phyloP scores from a whole-genome alignment of 2,888 invertebrate species.

The Lasioglossum oenotherae region DNA sequence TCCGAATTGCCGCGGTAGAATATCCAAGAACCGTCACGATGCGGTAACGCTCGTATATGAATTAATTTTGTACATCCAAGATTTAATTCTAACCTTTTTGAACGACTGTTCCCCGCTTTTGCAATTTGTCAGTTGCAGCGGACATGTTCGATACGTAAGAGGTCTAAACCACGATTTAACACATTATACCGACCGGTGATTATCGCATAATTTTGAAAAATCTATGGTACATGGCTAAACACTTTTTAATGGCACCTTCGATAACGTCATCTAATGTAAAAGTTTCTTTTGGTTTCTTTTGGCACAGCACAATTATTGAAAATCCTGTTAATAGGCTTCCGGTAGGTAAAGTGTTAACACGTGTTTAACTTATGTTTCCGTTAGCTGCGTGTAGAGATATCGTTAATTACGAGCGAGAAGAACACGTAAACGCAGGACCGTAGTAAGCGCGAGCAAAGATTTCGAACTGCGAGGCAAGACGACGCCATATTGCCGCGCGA shows the following conservation, averaged over 20 bases:
- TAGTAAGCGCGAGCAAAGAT: not conserved
- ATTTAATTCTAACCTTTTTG: not conserved
- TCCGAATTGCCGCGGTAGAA: not conserved
- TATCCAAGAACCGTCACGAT: not conserved
- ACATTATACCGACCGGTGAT: too few species aligned
- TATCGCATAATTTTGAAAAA: too few species aligned
- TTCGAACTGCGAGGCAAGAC: conserved; percentile 8
- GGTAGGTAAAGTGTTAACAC: too few species aligned
- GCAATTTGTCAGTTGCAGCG: not conserved
- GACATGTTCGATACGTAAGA: not conserved
- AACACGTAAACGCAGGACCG: not conserved
- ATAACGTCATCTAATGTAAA: too few species aligned
- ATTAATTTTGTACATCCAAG: not conserved
- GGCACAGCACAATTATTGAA: too few species aligned
- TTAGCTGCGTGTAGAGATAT: not conserved
- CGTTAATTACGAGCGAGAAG: not conserved
- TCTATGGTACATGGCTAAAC: too few species aligned
- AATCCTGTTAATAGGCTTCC: too few species aligned
- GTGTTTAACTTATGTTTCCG: not conserved
- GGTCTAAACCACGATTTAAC: not conserved
- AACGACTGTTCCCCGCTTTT: not conserved
- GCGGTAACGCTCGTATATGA: not conserved
- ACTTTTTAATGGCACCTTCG: too few species aligned
- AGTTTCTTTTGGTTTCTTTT: too few species aligned
- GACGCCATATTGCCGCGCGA: conserved; percentile 36